Evolutionary conservation across 2,888 invertebrate species (phyloP).

Genomic region (Idaea straminata): DNA sequence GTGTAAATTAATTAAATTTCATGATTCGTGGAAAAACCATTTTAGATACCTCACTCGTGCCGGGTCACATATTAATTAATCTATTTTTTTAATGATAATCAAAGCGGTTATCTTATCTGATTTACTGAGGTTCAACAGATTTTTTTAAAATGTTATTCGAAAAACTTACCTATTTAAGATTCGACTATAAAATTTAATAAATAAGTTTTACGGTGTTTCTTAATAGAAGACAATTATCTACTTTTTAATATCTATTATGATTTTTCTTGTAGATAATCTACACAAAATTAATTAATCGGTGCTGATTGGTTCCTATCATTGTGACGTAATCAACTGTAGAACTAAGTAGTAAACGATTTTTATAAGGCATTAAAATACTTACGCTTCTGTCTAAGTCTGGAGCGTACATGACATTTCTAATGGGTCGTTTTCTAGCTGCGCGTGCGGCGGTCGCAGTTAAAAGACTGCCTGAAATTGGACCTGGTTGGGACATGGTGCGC

Average conservation of each 20-base stretch:
- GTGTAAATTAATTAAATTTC: too few species aligned
- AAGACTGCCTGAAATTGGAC: conserved; percentile 54
- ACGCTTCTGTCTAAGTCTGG: conserved; percentile 51
- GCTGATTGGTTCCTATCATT: background rate
- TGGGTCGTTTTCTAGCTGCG: conserved; percentile 54
- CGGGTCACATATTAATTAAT: background rate
- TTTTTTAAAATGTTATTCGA: background rate
- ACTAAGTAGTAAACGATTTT: background rate
- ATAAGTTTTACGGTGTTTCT: too few species aligned
- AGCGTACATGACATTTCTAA: conserved; percentile 60
- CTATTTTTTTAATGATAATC: background rate
- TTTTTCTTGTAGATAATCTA: background rate
- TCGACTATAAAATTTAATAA: too few species aligned
- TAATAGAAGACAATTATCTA: too few species aligned
- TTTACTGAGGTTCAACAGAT: background rate
- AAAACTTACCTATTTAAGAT: background rate
- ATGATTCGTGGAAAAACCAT: background rate
- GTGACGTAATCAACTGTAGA: background rate
- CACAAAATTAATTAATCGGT: background rate
- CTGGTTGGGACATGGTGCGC: conserved; percentile 68
- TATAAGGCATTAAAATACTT: conserved; percentile 25
- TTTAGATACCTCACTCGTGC: background rate
- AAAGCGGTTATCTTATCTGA: background rate
- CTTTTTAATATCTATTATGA: too few species aligned
- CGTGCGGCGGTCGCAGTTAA: conserved; percentile 61